Conservation (phyloP, 2,797 vertebrate species). For the Bovichtus diacanthus region DNA sequence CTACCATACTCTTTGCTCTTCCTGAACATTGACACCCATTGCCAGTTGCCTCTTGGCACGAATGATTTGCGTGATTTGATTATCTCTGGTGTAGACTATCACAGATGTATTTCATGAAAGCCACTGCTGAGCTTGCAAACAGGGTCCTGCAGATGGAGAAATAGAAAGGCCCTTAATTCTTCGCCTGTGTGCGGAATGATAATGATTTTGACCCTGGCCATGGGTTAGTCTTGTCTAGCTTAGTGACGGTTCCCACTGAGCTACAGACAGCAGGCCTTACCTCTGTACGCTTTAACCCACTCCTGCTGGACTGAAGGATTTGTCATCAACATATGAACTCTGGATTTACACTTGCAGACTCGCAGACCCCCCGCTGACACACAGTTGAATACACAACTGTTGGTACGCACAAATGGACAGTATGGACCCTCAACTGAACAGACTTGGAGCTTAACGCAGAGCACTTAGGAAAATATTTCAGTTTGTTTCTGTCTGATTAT, state of each 20-base stretch:
- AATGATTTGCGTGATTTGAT: constrained; percentile 38
- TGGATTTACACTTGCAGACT: constrained; percentile 46
- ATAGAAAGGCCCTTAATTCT: constrained; percentile 54
- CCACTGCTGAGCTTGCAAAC: constrained; percentile 38
- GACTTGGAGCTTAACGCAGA: constrained; percentile 39
- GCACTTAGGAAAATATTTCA: constrained; percentile 33
- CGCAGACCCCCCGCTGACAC: constrained; percentile 53
- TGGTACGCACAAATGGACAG: constrained; percentile 42
- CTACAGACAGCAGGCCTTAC: constrained; percentile 47
- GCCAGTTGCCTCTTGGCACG: constrained; percentile 18
- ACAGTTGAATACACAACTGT: constrained; percentile 42
- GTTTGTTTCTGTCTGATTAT: not conserved
- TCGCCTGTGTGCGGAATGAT: constrained; percentile 60
- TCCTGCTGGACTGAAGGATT: constrained; percentile 48
- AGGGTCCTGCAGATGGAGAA: constrained; percentile 36
- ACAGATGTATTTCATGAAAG: constrained; percentile 52
- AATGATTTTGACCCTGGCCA: constrained; percentile 72
- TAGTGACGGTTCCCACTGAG: constrained; percentile 41
- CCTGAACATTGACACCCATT: too few species aligned
- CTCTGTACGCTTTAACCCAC: constrained; percentile 6
- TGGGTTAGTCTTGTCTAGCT: constrained; percentile 52
- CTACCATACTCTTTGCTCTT: not conserved
- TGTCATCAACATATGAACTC: constrained; percentile 48
- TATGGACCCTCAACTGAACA: constrained; percentile 6
- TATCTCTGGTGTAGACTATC: constrained; percentile 20